Conservation (phyloP, 2,113 vertebrate genomes). For the Leuciscus idus region DNA sequence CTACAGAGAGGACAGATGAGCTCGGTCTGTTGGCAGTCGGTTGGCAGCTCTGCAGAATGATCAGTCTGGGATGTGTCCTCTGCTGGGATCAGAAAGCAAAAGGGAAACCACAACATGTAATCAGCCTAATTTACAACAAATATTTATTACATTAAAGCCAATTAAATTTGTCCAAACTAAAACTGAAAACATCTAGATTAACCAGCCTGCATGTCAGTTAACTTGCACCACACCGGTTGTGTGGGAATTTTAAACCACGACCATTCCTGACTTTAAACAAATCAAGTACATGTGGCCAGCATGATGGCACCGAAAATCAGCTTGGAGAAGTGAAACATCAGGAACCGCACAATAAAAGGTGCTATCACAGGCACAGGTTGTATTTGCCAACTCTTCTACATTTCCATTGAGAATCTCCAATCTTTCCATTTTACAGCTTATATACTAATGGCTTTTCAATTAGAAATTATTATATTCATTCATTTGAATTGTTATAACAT, state of each 20-base stretch:
- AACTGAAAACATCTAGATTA: not conserved
- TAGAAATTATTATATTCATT: not conserved
- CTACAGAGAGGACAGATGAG: conserved; percentile 89
- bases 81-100: conserved; percentile 29
- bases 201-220: not conserved
- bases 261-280: not conserved
- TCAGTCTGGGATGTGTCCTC: conserved; percentile 10
- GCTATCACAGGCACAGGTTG: too few species aligned
- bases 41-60: not conserved
- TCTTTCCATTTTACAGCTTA: not conserved
- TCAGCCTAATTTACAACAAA: not conserved
- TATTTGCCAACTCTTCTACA: too few species aligned
- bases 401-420: too few species aligned
- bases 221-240: not conserved
- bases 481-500: not conserved
- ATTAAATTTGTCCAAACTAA: not conserved
- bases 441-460: not conserved
- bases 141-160: not conserved
- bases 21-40: conserved; percentile 27
- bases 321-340: not conserved
- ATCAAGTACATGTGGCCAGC: not conserved
- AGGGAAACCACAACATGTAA: not conserved
- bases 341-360: not conserved
- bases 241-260: not conserved
- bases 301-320: not conserved